Conservation (phyloP, 2,888 invertebrate species). For the Drosophila recens region DNA sequence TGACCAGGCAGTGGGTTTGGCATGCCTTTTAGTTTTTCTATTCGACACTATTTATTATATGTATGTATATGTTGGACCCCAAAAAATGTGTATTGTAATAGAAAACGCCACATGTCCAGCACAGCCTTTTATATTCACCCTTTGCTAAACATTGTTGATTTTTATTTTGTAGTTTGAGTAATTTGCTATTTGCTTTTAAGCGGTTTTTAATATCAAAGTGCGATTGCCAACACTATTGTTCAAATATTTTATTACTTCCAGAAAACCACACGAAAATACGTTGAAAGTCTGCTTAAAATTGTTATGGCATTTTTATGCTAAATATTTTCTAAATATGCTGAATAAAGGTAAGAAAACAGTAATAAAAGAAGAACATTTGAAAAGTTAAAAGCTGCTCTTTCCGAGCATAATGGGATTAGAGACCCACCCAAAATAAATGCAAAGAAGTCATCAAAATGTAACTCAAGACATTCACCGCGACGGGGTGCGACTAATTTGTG, state of each 20-base stretch:
- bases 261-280: conserved; percentile 39
- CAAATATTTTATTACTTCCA: conserved; percentile 55
- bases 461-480: conserved; percentile 69
- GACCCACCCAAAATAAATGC: conserved; percentile 60
- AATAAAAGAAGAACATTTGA: conserved; percentile 59
- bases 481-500: conserved; percentile 72
- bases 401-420: conserved; percentile 63
- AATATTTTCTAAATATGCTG: conserved; percentile 55
- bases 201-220: conserved; percentile 74
- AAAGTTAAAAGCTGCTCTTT: conserved; percentile 74
- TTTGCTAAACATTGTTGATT: conserved; percentile 51
- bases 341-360: conserved; percentile 39
- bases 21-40: conserved; percentile 16
- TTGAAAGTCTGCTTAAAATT: conserved; percentile 75
- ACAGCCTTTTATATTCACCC: conserved; percentile 13
- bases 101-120: conserved; percentile 38
- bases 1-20: conserved; percentile 13
- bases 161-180: conserved; percentile 58
- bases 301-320: conserved; percentile 77
- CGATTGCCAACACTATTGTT: conserved; percentile 43
- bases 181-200: conserved; percentile 73
- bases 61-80: conserved; percentile 16
- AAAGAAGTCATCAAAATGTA: conserved; percentile 80
- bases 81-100: conserved; percentile 23
- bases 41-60: conserved; percentile 25